Base-by-base conservation (phyloP, 2,797 vertebrate genomes). In the Chromobotia macracanthus region DNA sequence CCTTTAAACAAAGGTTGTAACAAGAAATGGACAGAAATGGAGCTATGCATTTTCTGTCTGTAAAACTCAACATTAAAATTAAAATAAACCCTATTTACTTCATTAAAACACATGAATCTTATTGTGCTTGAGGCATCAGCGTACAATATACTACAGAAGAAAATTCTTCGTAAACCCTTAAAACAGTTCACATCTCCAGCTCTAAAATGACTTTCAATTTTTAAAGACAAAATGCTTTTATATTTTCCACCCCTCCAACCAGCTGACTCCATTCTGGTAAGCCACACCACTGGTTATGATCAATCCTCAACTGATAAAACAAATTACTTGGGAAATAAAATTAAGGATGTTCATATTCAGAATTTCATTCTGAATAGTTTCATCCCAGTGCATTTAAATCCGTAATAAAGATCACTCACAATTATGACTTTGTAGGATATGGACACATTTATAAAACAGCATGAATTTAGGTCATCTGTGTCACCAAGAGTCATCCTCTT, bases 301-400 rank as follows among this genome's bases (percentile, higher is more conserved):
- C 5, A 4, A 5, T 21, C 21, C 50, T 41, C 4, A 5, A n/a
- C 16, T 51, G 50, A 51, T 51, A 58, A 25, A 25, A 58, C 4
- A 1, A 25, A 58, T 58, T 10, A 9, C 9, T 55, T 55, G 10
- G 5, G 19, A 23, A 64, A 18, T 25, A 3, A 35, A 19, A 41
- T 41, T 41, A 9, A 8, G 38, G 9, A 41, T 41, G 8, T 9
- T 41, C 8, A 41, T 41, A n/a, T 38, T 55, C 3, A 56, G 19
- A 41, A 8, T 60, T 68, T 77, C 75, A 69, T 58, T 38, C 31
- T 68, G 56, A 66, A 7, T 23, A n/a, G n/a, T n/a, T n/a, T 18
- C 35, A 44, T 56, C 51, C 18, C 31, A 53, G 19, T 67, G 67
- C 50, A 67, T 76, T 76, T 9, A 53, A 25, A 53, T 15, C 56